Percentiles rank a stretch among this genome's conserved stretches.
phyloP scores from a whole-genome alignment of 1,140 invertebrate species.

The Drosophila parvula region DNA sequence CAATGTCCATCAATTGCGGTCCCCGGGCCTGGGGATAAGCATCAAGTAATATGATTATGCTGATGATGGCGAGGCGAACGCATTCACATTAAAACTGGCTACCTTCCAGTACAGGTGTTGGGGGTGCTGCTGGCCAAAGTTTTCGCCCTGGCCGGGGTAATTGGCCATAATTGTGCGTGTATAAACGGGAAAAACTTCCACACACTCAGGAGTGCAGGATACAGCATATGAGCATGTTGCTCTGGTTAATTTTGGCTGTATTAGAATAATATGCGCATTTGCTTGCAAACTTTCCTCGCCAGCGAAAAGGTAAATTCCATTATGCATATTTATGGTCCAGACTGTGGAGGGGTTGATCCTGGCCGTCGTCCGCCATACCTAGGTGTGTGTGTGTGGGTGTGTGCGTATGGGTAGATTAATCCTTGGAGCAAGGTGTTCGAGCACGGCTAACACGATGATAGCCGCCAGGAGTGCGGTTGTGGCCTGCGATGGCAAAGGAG shows the following conservation, averaged over 20 bases:
- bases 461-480: constrained; percentile 11
- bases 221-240: constrained; percentile 32
- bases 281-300: constrained; percentile 79
- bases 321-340: constrained; percentile 75
- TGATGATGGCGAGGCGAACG: constrained; percentile 47
- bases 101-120: constrained; percentile 45
- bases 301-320: constrained; percentile 69
- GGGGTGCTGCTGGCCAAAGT: constrained; percentile 39
- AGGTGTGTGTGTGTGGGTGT: neutral
- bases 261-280: constrained; percentile 80
- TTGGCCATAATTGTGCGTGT: constrained; percentile 69
- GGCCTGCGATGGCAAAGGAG: constrained; percentile 9
- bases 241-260: constrained; percentile 71
- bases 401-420: constrained; percentile 34
- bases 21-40: constrained; percentile 24
- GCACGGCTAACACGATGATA: constrained; percentile 45
- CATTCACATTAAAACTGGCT: constrained; percentile 63
- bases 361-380: constrained; percentile 9
- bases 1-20: constrained; percentile 67
- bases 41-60: constrained; percentile 79
- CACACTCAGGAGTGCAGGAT: constrained; percentile 7
- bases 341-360: constrained; percentile 31
- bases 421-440: constrained; percentile 45
- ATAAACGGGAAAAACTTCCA: constrained; percentile 66
- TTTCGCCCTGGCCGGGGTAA: constrained; percentile 39